Evolutionary conservation across 2,888 invertebrate genomes (phyloP).

Genomic region (Cataglyphis altisquamis): DNA sequence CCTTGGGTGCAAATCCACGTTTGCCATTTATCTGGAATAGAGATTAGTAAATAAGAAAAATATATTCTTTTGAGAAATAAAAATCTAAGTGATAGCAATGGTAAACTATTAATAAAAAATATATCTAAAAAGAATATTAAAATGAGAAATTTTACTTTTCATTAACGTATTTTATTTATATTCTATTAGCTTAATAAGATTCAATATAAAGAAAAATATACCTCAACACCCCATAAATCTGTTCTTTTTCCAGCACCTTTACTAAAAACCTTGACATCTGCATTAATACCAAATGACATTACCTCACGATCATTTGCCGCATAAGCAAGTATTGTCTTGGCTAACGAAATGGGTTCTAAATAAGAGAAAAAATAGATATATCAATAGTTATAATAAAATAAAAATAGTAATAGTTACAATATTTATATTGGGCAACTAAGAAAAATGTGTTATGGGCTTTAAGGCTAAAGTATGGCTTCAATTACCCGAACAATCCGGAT

Average conservation of each 20-base stretch:
- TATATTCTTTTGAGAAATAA: neutral
- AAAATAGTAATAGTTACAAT: conserved; percentile 20
- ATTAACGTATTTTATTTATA: neutral
- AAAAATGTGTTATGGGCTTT: conserved; percentile 79
- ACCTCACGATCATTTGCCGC: conserved; percentile 87
- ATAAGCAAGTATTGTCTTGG: conserved; percentile 88
- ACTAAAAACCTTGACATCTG: conserved; percentile 89
- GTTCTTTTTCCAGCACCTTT: conserved; percentile 89
- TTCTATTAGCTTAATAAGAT: neutral
- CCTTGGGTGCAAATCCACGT: conserved; percentile 89
- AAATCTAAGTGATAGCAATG: neutral
- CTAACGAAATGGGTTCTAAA: conserved; percentile 89
- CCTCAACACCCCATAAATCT: conserved; percentile 90
- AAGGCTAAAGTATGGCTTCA: conserved; percentile 83
- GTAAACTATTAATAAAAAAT: neutral
- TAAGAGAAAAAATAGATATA: conserved; percentile 68
- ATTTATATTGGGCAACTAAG: neutral
- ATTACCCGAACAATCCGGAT: conserved; percentile 90
- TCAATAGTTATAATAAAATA: too few relatives aligned
- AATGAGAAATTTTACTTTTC: neutral
- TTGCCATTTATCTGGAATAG: conserved; percentile 88
- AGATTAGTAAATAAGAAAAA: conserved; percentile 12
- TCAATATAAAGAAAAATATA: conserved; percentile 66
- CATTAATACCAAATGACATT: conserved; percentile 89
- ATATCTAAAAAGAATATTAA: neutral